These are phyloP conservation scores for Euura saliciscinereae DNA, from an alignment of 1,140 invertebrate genomes.

Conservation along the genomic window DNA sequence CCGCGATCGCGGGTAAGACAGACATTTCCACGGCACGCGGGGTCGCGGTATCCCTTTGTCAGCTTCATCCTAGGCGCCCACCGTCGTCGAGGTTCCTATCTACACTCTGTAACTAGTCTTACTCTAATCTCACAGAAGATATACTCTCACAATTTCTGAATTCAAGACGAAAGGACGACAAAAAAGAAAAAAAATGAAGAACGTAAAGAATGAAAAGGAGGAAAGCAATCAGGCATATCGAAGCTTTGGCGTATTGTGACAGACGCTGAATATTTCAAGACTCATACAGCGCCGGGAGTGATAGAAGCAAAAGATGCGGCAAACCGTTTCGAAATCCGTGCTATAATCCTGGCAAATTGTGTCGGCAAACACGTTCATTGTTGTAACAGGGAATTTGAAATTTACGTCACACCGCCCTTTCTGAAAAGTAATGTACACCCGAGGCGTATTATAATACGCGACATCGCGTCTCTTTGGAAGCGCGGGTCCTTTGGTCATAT, in stretches of 20 bases:
- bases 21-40: neutral
- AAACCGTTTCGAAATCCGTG: neutral
- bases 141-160: no score
- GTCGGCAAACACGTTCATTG: constrained; percentile 56
- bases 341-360: constrained; percentile 36
- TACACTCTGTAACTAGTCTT: neutral
- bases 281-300: no score
- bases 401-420: constrained; percentile 59
- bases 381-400: constrained; percentile 32
- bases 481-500: neutral
- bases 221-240: no score
- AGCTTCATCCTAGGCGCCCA: neutral
- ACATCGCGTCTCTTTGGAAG: constrained; percentile 12
- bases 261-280: no score
- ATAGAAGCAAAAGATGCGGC: no score
- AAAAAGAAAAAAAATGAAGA: no score
- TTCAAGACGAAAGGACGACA: no score
- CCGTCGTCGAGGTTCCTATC: neutral
- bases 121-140: neutral
- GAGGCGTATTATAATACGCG: constrained; percentile 36
- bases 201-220: no score
- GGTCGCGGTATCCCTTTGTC: constrained; percentile 4
- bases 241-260: no score
- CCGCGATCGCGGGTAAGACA: neutral
- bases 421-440: constrained; percentile 61